phyloP scores from a whole-genome alignment of 2,113 vertebrate species.

The Colistium nudipinnis region DNA sequence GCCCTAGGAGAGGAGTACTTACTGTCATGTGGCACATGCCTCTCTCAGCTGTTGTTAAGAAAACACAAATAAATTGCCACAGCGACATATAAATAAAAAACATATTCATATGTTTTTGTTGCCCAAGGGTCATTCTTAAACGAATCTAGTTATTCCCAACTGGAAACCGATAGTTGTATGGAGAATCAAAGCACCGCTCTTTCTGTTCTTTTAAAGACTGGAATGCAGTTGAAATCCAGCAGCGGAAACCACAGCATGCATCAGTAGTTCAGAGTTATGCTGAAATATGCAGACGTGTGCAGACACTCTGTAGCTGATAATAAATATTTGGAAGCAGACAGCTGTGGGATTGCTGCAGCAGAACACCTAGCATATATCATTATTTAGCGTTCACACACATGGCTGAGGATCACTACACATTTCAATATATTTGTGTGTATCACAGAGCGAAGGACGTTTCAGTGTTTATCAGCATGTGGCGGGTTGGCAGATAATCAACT shows the following conservation, averaged over 20 bases:
- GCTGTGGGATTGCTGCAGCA: conserved; percentile 16
- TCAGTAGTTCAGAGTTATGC: background rate
- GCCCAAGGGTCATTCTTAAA: background rate
- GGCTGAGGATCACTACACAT: conserved; percentile 24
- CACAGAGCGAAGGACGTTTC: background rate
- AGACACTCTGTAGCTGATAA: background rate
- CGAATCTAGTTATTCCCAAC: background rate
- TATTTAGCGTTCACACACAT: conserved; percentile 21
- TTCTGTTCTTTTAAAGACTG: too few relatives aligned
- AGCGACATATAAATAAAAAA: background rate
- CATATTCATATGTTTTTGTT: background rate
- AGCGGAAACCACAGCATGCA: background rate
- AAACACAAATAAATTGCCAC: background rate
- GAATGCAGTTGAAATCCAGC: background rate
- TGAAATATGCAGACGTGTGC: conserved; percentile 26
- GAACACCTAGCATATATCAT: conserved; percentile 18
- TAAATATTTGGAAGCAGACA: conserved; percentile 15
- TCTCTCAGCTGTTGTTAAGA: background rate
- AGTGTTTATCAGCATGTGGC: conserved; percentile 4
- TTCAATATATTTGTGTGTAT: conserved; percentile 32
- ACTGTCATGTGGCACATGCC: background rate
- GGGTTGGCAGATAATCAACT: conserved; percentile 46
- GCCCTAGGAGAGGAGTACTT: background rate
- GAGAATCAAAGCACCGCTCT: background rate
- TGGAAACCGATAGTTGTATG: background rate